Conservation (phyloP, 2,888 invertebrate species). For the Homarus gammarus region DNA sequence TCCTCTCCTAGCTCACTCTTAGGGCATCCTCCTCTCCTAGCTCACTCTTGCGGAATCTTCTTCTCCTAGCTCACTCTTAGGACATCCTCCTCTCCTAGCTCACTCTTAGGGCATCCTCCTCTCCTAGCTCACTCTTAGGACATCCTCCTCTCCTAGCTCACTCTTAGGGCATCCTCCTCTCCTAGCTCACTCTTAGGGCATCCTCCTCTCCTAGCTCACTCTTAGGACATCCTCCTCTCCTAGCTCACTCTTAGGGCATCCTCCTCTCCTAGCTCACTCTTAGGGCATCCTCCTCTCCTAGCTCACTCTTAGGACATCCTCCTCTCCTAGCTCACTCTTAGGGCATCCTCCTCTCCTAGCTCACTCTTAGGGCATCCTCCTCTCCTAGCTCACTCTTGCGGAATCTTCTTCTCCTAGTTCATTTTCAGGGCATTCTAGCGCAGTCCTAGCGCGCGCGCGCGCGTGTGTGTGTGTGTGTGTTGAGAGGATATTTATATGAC, state of each 20-base stretch:
- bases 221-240: not conserved
- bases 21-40: too few species aligned
- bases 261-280: conserved; percentile 27
- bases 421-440: too few species aligned
- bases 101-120: conserved; percentile 9
- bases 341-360: not conserved
- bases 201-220: not conserved
- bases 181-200: conserved; percentile 14
- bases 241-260: conserved; percentile 6
- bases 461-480: too few species aligned
- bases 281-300: not conserved
- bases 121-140: conserved; percentile 21
- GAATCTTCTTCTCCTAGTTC: too few species aligned
- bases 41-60: too few species aligned
- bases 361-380: not conserved
- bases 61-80: not conserved
- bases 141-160: not conserved
- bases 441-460: too few species aligned
- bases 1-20: not conserved
- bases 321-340: conserved; percentile 27
- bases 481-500: too few species aligned
- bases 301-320: conserved; percentile 1
- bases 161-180: conserved; percentile 17
- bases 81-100: not conserved
- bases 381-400: not conserved